These are phyloP conservation scores for Coecobrya sp. DNA, from an alignment of 2,888 invertebrate genomes.

Conservation along the genomic window DNA sequence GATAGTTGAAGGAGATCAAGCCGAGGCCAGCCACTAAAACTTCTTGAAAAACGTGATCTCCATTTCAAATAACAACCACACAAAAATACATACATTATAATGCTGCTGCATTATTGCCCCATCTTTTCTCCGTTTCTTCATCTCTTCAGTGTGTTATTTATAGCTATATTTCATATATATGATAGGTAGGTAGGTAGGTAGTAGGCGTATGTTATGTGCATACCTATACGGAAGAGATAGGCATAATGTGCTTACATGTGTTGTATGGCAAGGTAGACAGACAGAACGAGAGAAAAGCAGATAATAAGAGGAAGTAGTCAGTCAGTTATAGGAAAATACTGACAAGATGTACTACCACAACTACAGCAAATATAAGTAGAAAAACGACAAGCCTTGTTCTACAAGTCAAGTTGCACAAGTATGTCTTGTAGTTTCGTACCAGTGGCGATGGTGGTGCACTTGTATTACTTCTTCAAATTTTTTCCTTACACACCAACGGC, in stretches of 20 bases:
- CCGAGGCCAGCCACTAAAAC: conserved; percentile 82
- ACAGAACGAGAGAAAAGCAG: not conserved
- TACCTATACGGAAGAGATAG: not conserved
- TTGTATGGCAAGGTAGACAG: not conserved
- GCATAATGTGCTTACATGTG: not conserved
- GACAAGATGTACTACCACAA: conserved; percentile 72
- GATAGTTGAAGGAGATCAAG: conserved; percentile 82
- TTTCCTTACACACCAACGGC: not conserved
- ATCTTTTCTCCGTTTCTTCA: conserved; percentile 49
- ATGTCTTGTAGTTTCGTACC: conserved; percentile 10
- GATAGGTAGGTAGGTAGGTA: not conserved
- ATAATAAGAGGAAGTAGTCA: conserved; percentile 2
- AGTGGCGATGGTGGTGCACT: conserved; percentile 9
- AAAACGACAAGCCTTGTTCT: not conserved
- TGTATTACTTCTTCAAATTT: conserved; percentile 26
- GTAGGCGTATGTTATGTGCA: not conserved
- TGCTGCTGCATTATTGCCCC: conserved; percentile 52
- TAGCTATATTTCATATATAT: not conserved
- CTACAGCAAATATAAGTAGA: conserved; percentile 37
- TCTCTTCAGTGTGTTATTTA: not conserved
- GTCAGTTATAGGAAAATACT: conserved; percentile 56
- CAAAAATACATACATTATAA: conserved; percentile 52
- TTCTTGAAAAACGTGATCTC: conserved; percentile 84
- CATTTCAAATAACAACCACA: conserved; percentile 82
- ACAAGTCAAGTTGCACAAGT: conserved; percentile 8